Evolutionary conservation across 30 jellyfish, hydroid and myxozoan genomes (phyloP).

Genomic region (Hydractinia symbiolongicarpus): DNA sequence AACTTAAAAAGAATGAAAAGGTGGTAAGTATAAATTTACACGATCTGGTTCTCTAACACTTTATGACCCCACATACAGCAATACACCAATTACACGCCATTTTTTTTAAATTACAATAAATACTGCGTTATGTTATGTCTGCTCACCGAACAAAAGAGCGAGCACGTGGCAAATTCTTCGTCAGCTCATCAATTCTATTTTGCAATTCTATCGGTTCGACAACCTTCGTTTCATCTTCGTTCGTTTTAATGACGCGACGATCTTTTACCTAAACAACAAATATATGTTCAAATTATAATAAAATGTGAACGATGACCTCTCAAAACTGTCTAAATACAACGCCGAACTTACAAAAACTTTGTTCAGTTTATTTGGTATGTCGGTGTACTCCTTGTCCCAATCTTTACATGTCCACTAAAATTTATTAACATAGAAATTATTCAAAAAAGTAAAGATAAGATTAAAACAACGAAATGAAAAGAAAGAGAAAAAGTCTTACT

Average conservation of each 20-base stretch:
- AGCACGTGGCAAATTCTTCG: conserved; percentile 32
- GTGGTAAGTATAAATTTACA: too few species aligned
- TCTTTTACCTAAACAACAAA: conserved; percentile 70
- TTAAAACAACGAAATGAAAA: background rate
- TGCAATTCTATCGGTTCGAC: conserved; percentile 69
- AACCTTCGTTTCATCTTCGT: conserved; percentile 81
- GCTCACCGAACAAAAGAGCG: conserved; percentile 94
- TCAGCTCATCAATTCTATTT: conserved; percentile 51
- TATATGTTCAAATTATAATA: background rate
- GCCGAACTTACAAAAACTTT: conserved; percentile 58
- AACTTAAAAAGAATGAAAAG: too few species aligned
- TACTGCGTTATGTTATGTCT: too few species aligned
- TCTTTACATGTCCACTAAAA: conserved; percentile 78
- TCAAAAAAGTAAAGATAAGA: background rate
- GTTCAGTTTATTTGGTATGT: conserved; percentile 74
- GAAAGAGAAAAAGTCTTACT: conserved; percentile 26
- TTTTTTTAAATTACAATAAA: too few species aligned
- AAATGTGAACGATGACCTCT: too few species aligned
- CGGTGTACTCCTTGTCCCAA: conserved; percentile 76
- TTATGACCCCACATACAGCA: too few species aligned
- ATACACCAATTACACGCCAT: too few species aligned
- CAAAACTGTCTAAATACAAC: background rate
- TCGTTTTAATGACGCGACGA: conserved; percentile 68
- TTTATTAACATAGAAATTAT: background rate
- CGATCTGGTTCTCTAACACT: too few species aligned